Percentiles rank a stretch among this genome's conserved stretches.
Evolutionary conservation across 2,888 invertebrate species (phyloP).

Genomic region (Caenorhabditis panamensis): DNA sequence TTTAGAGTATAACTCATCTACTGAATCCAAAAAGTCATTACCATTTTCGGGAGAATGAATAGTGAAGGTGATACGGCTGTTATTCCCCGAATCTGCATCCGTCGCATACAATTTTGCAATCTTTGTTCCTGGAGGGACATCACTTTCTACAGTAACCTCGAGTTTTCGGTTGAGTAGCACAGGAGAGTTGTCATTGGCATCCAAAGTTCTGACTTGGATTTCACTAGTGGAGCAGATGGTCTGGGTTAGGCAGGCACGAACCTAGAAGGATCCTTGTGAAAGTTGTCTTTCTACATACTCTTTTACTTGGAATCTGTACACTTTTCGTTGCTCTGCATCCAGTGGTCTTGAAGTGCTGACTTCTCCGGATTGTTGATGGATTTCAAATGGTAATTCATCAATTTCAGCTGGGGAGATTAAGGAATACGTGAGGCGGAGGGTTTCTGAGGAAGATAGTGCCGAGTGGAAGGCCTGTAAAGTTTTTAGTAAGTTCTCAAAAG

Average conservation of each 20-base stretch:
- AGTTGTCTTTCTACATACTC: not conserved
- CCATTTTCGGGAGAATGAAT: constrained; percentile 62
- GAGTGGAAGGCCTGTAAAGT: constrained; percentile 68
- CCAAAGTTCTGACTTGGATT: constrained; percentile 67
- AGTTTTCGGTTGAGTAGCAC: constrained; percentile 63
- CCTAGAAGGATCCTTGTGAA: constrained; percentile 32
- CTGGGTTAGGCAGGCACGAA: constrained; percentile 65
- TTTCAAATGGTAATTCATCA: constrained; percentile 63
- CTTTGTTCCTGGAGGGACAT: constrained; percentile 71
- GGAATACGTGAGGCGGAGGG: constrained; percentile 56
- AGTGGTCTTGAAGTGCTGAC: constrained; percentile 57
- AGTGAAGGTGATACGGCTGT: constrained; percentile 70
- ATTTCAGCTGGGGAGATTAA: constrained; percentile 54
- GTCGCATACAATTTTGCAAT: constrained; percentile 62
- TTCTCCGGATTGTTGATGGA: constrained; percentile 66
- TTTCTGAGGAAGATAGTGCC: constrained; percentile 57
- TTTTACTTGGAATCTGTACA: constrained; percentile 63
- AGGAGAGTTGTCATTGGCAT: constrained; percentile 78
- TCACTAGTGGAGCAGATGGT: constrained; percentile 56
- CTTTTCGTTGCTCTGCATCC: constrained; percentile 58
- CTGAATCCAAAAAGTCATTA: too few species aligned
- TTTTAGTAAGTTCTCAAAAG: too few species aligned
- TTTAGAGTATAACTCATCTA: too few species aligned
- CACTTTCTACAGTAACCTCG: constrained; percentile 72
- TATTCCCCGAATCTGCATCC: constrained; percentile 72